These are phyloP conservation scores for Adineta ricciae DNA, from an alignment of 2,888 invertebrate species.

Conservation along the genomic window DNA sequence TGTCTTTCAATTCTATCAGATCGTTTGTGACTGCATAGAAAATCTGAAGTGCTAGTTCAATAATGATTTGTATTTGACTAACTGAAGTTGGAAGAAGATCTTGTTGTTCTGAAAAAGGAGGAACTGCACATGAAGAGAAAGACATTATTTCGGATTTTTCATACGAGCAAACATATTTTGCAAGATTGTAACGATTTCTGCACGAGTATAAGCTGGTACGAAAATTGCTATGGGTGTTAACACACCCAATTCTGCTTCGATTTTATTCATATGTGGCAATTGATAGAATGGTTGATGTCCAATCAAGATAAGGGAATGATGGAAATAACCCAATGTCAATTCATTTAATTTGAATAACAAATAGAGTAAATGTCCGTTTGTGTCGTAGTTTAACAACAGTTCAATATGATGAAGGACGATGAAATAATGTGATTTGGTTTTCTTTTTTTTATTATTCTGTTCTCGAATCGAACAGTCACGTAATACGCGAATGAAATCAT, in stretches of 20 bases:
- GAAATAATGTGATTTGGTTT: background rate
- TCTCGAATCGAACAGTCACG: background rate
- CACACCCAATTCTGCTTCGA: background rate
- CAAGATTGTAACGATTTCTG: background rate
- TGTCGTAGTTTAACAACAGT: background rate
- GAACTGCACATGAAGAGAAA: no score
- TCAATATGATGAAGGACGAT: conserved; percentile 4
- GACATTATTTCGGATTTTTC: no score
- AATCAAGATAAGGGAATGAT: background rate
- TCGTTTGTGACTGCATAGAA: conserved; percentile 11
- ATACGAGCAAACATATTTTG: background rate
- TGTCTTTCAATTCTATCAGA: conserved; percentile 9
- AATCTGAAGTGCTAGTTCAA: background rate
- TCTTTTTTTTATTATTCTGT: background rate
- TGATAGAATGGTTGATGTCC: conserved; percentile 4
- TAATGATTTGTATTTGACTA: background rate
- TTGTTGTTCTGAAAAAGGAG: background rate
- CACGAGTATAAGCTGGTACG: conserved; percentile 1
- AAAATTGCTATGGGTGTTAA: background rate
- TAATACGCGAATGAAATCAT: background rate
- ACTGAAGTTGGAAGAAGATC: background rate
- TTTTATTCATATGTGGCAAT: background rate
- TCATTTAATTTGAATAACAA: conserved; percentile 11
- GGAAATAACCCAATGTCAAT: background rate
- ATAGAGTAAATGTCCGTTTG: background rate